Conservation (phyloP, 2,113 vertebrate species). For the Tragelaphus strepsiceros region DNA sequence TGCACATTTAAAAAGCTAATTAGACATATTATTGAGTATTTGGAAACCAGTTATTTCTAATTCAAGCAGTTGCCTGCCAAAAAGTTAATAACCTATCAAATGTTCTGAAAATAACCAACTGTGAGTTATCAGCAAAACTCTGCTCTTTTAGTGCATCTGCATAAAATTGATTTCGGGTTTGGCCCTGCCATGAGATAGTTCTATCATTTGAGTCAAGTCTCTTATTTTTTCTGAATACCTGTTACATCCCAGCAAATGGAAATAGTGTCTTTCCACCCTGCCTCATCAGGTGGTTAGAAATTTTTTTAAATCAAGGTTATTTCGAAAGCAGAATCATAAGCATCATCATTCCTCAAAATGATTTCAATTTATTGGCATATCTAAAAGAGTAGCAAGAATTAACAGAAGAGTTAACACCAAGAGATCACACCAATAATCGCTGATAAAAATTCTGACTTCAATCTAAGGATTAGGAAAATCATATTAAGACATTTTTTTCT, state of each 20-base stretch:
- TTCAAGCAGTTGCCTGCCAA: not conserved
- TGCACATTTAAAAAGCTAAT: slow-evolving; percentile 17
- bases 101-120: slow-evolving; percentile 27
- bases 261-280: not conserved
- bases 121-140: not conserved
- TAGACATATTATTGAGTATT: not conserved
- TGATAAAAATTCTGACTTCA: not conserved
- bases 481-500: not conserved
- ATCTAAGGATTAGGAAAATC: slow-evolving; percentile 4
- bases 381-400: not conserved
- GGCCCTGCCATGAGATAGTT: not conserved
- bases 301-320: not conserved
- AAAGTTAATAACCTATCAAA: not conserved
- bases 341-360: not conserved
- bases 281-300: not conserved
- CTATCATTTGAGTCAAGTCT: not conserved
- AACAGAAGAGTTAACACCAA: not conserved
- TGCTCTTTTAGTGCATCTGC: not conserved
- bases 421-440: not conserved
- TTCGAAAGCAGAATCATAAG: not conserved
- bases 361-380: not conserved
- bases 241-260: not conserved
- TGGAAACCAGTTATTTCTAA: slow-evolving; percentile 35
- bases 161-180: not conserved
- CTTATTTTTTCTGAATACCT: not conserved